Base-by-base conservation (phyloP, 2,797 vertebrate genomes). In the Sternotherus odoratus region DNA sequence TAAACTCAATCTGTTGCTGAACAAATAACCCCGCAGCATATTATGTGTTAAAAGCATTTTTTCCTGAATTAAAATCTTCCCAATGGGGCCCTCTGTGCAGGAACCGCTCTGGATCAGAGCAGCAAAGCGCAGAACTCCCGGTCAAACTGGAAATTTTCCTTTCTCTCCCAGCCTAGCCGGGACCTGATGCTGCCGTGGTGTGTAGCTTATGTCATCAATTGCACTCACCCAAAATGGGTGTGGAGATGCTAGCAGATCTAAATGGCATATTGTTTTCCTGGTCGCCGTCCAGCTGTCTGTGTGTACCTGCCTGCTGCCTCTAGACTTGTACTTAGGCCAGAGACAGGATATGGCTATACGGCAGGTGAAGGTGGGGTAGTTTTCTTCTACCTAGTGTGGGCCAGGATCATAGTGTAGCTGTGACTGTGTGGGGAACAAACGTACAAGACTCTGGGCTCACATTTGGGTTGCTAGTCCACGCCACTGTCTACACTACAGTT, bases 31-130 rank as follows among this genome's bases (percentile, higher is more conserved):
- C 92, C 60, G 95, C 12, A 87, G 96, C 91, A 95, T 66, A n/a
- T 51, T 2, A 48, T 74, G 91, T 96, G 97, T 97, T 97, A 98
- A 97, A 97, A 96, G 80, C 94, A 96, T 97, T 97, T 97, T 97
- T 97, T 97, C 97, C 97, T 0, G 0, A 89, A 96, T 98, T 97
- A 96, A 96, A 84, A 95, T 95, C 95, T 96, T 96, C 83, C 84
- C 85, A 92, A 80, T 89, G 75, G 83, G 89, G 84, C 94, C 85
- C 86, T 90, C 49, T 8, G 60, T 96, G 66, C 89, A 86, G 75
- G 2, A 33, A 87, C 93, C 63, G 48, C 57, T 91, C 74, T 83
- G 39, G 51, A 90, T 82, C 39, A n/a, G 28, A 19, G 36, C 83
- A 46, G 24, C 11, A 80, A 86, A 49, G 48, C n/a, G 16, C 24